These are phyloP conservation scores for Phataginus tricuspis DNA, from an alignment of 2,797 vertebrate species.

Conservation along the genomic window DNA sequence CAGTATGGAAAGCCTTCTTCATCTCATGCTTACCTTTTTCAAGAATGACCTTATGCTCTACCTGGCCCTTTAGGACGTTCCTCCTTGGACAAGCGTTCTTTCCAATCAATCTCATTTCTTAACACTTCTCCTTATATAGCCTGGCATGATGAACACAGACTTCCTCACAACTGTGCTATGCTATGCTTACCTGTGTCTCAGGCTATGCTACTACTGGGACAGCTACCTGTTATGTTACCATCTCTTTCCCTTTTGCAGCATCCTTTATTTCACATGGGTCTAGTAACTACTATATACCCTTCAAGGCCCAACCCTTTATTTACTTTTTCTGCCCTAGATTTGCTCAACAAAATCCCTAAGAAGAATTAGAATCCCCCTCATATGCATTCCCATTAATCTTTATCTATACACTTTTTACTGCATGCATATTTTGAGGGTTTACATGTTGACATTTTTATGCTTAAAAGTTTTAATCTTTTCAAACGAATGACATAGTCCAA, in stretches of 20 bases:
- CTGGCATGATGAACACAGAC: fast-evolving
- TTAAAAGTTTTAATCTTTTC: too few species aligned
- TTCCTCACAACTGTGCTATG: background rate
- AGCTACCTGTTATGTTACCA: too few species aligned
- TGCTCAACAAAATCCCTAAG: background rate
- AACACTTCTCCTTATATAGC: background rate
- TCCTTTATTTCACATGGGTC: background rate
- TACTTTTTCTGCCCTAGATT: background rate
- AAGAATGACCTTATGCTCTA: background rate
- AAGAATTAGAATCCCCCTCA: background rate
- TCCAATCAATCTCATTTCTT: background rate
- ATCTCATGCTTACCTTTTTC: background rate
- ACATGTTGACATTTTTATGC: background rate
- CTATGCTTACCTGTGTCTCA: background rate
- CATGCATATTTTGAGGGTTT: background rate
- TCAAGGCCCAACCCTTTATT: background rate
- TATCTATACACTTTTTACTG: background rate
- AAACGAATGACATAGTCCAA: too few species aligned
- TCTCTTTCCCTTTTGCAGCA: background rate
- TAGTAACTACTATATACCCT: background rate
- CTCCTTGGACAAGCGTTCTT: background rate
- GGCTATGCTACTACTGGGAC: background rate
- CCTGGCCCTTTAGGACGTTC: background rate
- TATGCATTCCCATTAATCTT: background rate
- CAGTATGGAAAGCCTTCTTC: background rate